Conservation (phyloP, 2,888 invertebrate genomes). For the Sinohyriopsis cumingii region DNA sequence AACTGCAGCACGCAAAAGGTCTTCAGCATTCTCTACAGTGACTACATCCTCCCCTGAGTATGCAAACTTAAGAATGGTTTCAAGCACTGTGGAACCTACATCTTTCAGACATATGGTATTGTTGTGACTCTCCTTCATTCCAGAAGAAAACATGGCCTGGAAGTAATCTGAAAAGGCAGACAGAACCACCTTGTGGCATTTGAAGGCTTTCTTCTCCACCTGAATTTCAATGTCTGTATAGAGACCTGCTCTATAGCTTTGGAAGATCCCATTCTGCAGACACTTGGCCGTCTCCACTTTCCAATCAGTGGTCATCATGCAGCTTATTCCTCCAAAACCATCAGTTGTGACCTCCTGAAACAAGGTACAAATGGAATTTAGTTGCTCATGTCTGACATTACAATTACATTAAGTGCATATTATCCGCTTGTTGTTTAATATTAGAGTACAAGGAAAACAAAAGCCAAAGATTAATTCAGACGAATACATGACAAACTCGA, state of each 20-base stretch:
- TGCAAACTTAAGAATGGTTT: slow-evolving; percentile 37
- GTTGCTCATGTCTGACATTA: too few relatives aligned
- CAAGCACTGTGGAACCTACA: slow-evolving; percentile 34
- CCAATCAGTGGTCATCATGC: slow-evolving; percentile 17
- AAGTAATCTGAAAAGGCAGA: slow-evolving; percentile 48
- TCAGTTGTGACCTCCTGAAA: too few relatives aligned
- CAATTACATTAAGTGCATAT: too few relatives aligned
- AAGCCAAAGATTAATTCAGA: too few relatives aligned
- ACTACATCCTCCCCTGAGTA: slow-evolving; percentile 43
- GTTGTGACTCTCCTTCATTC: slow-evolving; percentile 45
- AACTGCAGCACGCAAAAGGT: slow-evolving; percentile 39
- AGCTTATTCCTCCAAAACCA: too few relatives aligned
- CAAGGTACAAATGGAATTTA: too few relatives aligned
- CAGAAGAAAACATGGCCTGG: slow-evolving; percentile 50
- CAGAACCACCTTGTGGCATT: slow-evolving; percentile 46
- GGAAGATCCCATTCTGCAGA: slow-evolving; percentile 34
- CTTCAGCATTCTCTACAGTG: slow-evolving; percentile 41
- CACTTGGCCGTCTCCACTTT: slow-evolving; percentile 30
- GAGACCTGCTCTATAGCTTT: slow-evolving; percentile 36
- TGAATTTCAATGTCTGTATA: slow-evolving; percentile 43
- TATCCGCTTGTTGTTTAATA: too few relatives aligned
- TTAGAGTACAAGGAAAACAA: too few relatives aligned
- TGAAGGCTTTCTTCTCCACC: slow-evolving; percentile 44
- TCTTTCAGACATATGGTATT: slow-evolving; percentile 42
- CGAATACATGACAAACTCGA: too few relatives aligned